These are phyloP conservation scores for Silvanus unidentatus DNA, from an alignment of 2,888 invertebrate genomes.

Conservation along the genomic window DNA sequence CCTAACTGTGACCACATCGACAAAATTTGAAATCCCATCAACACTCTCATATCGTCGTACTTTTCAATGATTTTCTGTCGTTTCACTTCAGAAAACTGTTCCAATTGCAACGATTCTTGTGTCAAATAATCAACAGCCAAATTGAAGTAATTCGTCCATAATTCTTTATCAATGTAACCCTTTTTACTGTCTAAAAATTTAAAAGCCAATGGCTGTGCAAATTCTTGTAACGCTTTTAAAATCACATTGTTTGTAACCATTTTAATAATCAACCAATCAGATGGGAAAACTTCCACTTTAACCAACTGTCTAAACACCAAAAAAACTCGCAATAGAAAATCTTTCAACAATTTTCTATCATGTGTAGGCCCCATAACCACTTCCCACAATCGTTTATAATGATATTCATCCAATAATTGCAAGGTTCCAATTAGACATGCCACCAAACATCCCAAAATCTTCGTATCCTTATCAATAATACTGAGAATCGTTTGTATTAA, in stretches of 20 bases:
- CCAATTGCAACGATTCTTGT: slow-evolving; percentile 73
- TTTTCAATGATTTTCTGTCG: slow-evolving; percentile 70
- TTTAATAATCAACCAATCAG: slow-evolving; percentile 86
- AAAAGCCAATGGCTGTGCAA: slow-evolving; percentile 80
- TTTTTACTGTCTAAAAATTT: slow-evolving; percentile 68
- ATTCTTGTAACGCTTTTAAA: slow-evolving; percentile 76
- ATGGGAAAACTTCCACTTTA: slow-evolving; percentile 73
- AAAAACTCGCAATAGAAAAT: slow-evolving; percentile 78
- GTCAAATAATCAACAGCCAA: slow-evolving; percentile 75
- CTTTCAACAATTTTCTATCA: slow-evolving; percentile 76
- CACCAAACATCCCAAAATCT: slow-evolving; percentile 71
- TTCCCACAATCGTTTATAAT: slow-evolving; percentile 83
- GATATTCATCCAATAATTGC: slow-evolving; percentile 79
- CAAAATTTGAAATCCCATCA: slow-evolving; percentile 87
- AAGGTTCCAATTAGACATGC: slow-evolving; percentile 80
- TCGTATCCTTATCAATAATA: slow-evolving; percentile 64
- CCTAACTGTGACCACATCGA: slow-evolving; percentile 87
- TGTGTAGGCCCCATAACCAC: slow-evolving; percentile 62
- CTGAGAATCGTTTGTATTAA: slow-evolving; percentile 79
- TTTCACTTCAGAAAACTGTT: slow-evolving; percentile 75
- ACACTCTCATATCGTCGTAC: slow-evolving; percentile 85
- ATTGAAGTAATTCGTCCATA: slow-evolving; percentile 70
- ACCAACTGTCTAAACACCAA: slow-evolving; percentile 75
- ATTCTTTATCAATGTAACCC: slow-evolving; percentile 69
- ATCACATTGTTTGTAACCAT: slow-evolving; percentile 84